Conservation (phyloP, 2,113 vertebrate species). For the Chrysemys picta region DNA sequence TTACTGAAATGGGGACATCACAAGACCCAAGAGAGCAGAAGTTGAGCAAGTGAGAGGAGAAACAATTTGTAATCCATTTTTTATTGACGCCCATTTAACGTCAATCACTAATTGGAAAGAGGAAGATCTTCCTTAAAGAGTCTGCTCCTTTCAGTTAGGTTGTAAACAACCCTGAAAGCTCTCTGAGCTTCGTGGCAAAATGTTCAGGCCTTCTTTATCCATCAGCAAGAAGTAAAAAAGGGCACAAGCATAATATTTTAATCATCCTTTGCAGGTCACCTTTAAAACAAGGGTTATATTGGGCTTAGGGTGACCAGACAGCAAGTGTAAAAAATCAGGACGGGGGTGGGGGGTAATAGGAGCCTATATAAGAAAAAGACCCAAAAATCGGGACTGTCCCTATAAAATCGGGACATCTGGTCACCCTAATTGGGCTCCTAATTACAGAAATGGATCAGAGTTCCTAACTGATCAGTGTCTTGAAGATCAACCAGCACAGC, state of each 20-base stretch:
- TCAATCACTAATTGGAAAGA: slow-evolving; percentile 17
- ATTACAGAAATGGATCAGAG: not conserved
- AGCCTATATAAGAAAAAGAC: too few species aligned
- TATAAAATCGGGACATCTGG: too few species aligned
- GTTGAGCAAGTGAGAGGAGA: not conserved
- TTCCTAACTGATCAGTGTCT: slow-evolving; percentile 12
- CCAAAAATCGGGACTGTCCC: too few species aligned
- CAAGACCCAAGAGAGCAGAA: not conserved
- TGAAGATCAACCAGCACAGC: not conserved
- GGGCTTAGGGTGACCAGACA: too few species aligned
- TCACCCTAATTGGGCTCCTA: slow-evolving; percentile 1
- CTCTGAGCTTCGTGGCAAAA: slow-evolving; percentile 26
- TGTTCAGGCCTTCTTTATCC: slow-evolving; percentile 1
- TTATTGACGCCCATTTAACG: not conserved
- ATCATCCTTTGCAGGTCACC: not conserved
- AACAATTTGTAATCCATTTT: not conserved
- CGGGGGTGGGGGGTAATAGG: too few species aligned
- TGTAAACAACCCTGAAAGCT: slow-evolving; percentile 28
- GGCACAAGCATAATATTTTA: not conserved
- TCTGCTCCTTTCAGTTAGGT: not conserved
- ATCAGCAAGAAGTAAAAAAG: not conserved
- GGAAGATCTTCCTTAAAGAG: not conserved
- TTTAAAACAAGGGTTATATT: not conserved
- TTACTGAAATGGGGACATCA: not conserved
- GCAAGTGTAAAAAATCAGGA: too few species aligned